A percentile compares a stretch with the other conserved stretches of the same genome.
Conservation (phyloP, 2,113 vertebrate genomes). For the Pogonocichla stellata region DNA sequence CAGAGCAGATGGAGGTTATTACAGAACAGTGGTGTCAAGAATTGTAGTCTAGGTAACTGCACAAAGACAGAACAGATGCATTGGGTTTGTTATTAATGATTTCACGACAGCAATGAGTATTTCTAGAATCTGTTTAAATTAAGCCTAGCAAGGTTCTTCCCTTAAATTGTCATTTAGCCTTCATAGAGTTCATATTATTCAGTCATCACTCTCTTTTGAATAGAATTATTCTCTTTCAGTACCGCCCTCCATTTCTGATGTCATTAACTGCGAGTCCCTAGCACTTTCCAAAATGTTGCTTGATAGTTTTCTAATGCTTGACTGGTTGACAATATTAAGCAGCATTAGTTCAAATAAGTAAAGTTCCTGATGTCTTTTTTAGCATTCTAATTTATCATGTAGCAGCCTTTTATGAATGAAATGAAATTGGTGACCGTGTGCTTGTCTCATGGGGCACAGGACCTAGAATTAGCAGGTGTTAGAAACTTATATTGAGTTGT, state of each 20-base stretch:
- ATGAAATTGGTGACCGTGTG: background rate
- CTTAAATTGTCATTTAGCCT: conserved; percentile 61
- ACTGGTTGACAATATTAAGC: conserved; percentile 10
- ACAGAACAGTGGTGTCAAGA: conserved; percentile 72
- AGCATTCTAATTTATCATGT: background rate
- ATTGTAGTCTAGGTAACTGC: conserved; percentile 75
- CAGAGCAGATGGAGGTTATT: conserved; percentile 79
- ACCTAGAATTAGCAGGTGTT: background rate
- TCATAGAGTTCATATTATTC: conserved; percentile 28
- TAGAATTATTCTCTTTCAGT: background rate
- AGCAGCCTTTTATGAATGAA: background rate
- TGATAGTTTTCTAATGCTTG: background rate
- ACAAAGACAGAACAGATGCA: conserved; percentile 72
- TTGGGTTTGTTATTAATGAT: conserved; percentile 71
- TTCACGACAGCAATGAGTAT: conserved; percentile 57
- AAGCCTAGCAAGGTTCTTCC: conserved; percentile 53
- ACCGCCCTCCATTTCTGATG: background rate
- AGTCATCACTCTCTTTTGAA: conserved; percentile 35
- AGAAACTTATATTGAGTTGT: background rate
- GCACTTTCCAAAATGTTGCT: conserved; percentile 15
- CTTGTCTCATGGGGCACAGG: background rate
- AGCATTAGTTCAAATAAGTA: background rate
- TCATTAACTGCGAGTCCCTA: conserved; percentile 3
- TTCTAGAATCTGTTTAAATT: conserved; percentile 70
- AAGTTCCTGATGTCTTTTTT: background rate